Percentiles rank a stretch among this genome's conserved stretches.
These are phyloP conservation scores for Denticeps clupeoides DNA, from an alignment of 2,797 vertebrate genomes.

Conservation along the genomic window DNA sequence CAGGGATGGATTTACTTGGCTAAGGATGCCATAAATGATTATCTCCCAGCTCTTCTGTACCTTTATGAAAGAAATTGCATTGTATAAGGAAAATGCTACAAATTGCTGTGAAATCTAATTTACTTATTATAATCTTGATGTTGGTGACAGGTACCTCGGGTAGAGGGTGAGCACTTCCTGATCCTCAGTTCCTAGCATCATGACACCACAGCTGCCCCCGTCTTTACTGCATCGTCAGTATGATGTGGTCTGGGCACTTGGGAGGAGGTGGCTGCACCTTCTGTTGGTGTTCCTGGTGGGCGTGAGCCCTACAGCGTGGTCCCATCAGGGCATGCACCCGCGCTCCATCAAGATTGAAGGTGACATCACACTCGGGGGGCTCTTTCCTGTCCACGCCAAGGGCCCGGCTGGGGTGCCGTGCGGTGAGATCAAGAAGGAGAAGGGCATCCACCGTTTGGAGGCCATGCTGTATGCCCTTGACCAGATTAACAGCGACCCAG, in stretches of 20 bases:
- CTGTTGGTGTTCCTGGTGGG: conserved; percentile 24
- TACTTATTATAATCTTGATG: conserved; percentile 6
- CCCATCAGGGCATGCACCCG: conserved; percentile 55
- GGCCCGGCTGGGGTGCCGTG: conserved; percentile 70
- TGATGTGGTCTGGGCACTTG: neutral
- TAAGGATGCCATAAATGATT: too few relatives aligned
- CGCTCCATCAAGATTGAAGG: conserved; percentile 74
- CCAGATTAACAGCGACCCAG: conserved; percentile 71
- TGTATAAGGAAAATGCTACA: too few relatives aligned
- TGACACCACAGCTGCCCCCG: conserved; percentile 15
- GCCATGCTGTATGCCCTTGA: conserved; percentile 86
- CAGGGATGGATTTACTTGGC: too few relatives aligned
- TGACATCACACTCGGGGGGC: conserved; percentile 74
- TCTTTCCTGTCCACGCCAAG: conserved; percentile 76
- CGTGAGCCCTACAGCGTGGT: conserved; percentile 11
- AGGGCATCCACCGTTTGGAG: conserved; percentile 80
- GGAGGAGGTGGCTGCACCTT: conserved; percentile 11
- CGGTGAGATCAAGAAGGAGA: conserved; percentile 76
- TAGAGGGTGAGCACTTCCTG: conserved; percentile 21
- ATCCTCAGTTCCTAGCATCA: conserved; percentile 9
- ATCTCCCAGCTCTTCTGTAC: too few relatives aligned
- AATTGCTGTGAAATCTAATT: too few relatives aligned
- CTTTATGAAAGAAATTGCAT: too few relatives aligned
- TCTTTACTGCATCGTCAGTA: conserved; percentile 3
- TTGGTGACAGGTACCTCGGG: conserved; percentile 19